Percentiles rank a stretch among this genome's conserved stretches.
These are phyloP conservation scores for Melieria omissa DNA, from an alignment of 2,888 invertebrate genomes.

Conservation along the genomic window DNA sequence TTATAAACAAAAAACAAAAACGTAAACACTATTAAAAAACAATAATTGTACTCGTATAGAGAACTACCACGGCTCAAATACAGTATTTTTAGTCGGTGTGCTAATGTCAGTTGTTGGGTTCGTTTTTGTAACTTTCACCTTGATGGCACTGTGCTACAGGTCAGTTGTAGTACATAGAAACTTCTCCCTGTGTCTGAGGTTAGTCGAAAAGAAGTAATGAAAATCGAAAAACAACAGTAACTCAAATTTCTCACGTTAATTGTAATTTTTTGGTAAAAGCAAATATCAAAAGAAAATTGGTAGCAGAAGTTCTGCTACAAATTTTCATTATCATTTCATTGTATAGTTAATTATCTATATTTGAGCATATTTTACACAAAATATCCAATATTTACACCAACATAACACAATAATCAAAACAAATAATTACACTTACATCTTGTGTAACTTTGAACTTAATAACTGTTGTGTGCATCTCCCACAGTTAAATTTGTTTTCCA, in stretches of 20 bases:
- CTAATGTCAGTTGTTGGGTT: conserved; percentile 99
- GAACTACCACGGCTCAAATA: conserved; percentile 97
- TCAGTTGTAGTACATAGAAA: conserved; percentile 99
- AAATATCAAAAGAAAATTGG: conserved; percentile 40
- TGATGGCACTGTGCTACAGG: conserved; percentile 99
- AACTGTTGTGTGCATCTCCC: no score
- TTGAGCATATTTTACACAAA: background rate
- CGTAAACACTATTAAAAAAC: conserved; percentile 10
- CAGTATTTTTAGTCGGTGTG: conserved; percentile 96
- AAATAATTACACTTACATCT: no score
- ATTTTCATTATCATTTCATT: conserved; percentile 40
- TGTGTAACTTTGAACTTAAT: no score
- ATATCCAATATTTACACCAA: no score
- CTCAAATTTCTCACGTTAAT: conserved; percentile 42
- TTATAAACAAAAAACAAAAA: background rate
- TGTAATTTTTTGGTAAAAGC: conserved; percentile 37
- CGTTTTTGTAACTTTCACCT: conserved; percentile 98
- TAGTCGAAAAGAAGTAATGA: conserved; percentile 88
- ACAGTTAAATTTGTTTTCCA: no score
- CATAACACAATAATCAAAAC: no score
- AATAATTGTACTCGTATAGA: conserved; percentile 72
- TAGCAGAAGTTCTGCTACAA: conserved; percentile 36
- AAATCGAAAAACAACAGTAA: conserved; percentile 59
- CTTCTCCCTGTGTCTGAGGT: conserved; percentile 98
- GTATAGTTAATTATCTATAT: conserved; percentile 25